phyloP scores from a whole-genome alignment of 2,797 vertebrate genomes.

The Pristis pectinata region DNA sequence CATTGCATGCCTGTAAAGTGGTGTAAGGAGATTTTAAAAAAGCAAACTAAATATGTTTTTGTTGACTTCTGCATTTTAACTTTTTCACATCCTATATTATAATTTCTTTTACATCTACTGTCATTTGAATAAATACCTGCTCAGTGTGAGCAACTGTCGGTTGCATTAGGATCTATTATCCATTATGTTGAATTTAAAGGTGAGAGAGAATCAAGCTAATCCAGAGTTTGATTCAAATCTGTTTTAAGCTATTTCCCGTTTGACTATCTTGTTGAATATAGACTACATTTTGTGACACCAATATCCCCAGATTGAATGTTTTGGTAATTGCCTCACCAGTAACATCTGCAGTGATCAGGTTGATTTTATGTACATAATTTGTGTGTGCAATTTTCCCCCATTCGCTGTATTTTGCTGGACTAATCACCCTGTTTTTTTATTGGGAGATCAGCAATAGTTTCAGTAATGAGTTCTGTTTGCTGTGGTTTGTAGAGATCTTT shows the following conservation, averaged over 20 bases:
- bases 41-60: too few species aligned
- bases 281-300: background rate
- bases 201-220: background rate
- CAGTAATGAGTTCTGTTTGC: background rate
- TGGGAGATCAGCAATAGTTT: background rate
- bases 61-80: too few species aligned
- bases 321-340: background rate
- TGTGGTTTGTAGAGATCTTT: background rate
- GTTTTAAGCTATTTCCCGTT: background rate
- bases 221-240: background rate
- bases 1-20: too few species aligned
- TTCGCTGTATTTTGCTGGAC: slow-evolving; percentile 49
- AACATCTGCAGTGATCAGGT: background rate
- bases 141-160: background rate
- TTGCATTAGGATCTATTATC: background rate
- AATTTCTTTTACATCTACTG: background rate
- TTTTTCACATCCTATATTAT: too few species aligned
- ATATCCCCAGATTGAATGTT: background rate
- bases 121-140: background rate
- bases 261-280: background rate
- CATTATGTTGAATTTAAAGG: background rate
- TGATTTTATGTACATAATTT: background rate
- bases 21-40: too few species aligned
- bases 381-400: slow-evolving; percentile 47
- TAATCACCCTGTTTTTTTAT: background rate